These are phyloP conservation scores for Monomorium pharaonis DNA, from an alignment of 1,140 invertebrate genomes.

Conservation along the genomic window DNA sequence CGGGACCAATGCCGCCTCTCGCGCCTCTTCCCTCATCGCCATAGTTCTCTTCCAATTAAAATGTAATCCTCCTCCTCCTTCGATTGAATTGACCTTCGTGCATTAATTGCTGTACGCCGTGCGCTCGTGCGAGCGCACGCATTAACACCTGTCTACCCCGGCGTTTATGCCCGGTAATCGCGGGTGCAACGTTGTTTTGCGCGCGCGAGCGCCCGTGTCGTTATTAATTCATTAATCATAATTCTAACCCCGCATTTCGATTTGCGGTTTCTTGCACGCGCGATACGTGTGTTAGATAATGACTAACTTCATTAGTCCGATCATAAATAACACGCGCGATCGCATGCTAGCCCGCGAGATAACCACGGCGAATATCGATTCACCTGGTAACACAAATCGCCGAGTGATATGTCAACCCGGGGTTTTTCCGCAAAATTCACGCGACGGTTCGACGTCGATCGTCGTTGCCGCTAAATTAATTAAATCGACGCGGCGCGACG, in stretches of 20 bases:
- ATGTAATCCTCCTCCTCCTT: not conserved
- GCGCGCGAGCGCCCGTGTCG: slow-evolving; percentile 33
- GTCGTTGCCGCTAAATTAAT: slow-evolving; percentile 66
- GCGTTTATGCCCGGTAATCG: slow-evolving; percentile 45
- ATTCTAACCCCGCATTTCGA: slow-evolving; percentile 45
- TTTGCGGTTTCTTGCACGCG: slow-evolving; percentile 52
- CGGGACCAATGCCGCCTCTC: not conserved
- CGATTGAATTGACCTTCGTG: slow-evolving; percentile 27
- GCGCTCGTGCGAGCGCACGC: not conserved
- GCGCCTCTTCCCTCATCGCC: not conserved
- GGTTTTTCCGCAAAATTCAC: slow-evolving; percentile 56
- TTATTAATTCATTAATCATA: slow-evolving; percentile 73
- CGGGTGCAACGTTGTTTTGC: slow-evolving; percentile 48
- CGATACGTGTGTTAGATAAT: slow-evolving; percentile 69
- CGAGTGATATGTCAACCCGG: slow-evolving; percentile 63
- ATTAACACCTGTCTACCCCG: slow-evolving; percentile 65
- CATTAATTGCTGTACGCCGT: slow-evolving; percentile 53
- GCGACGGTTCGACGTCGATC: slow-evolving; percentile 6
- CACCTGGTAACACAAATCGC: slow-evolving; percentile 55
- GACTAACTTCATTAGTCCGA: slow-evolving; percentile 69
- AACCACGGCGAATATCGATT: slow-evolving; percentile 60
- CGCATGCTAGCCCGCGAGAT: slow-evolving; percentile 43
- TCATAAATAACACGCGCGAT: slow-evolving; percentile 64
- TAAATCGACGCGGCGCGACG: slow-evolving; percentile 44
- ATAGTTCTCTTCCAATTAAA: slow-evolving; percentile 36